Conservation (phyloP, 2,113 vertebrate genomes). For the Caranx melampygus region DNA sequence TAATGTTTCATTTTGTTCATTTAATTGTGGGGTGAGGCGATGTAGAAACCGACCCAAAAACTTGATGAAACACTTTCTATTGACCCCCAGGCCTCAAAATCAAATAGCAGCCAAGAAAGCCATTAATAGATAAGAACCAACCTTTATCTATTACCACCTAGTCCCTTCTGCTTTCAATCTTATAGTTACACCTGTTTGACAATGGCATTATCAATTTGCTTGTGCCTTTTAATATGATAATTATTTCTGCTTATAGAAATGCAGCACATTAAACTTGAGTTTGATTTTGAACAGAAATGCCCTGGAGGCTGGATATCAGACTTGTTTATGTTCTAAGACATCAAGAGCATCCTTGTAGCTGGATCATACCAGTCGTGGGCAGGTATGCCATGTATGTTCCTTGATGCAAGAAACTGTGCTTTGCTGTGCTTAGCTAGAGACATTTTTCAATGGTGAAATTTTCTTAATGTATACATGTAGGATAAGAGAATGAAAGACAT, state of each 20-base stretch:
- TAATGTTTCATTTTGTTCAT: not conserved
- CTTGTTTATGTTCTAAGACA: not conserved
- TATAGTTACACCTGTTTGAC: not conserved
- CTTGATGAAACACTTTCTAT: not conserved
- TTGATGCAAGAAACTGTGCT: not conserved
- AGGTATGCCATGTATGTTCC: not conserved
- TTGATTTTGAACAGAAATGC: not conserved
- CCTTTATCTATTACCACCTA: no score
- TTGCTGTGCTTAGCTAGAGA: not conserved
- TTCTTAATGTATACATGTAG: not conserved
- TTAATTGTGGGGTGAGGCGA: not conserved
- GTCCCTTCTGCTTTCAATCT: not conserved
- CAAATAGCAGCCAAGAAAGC: not conserved
- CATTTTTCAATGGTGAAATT: not conserved
- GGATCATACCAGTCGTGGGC: not conserved
- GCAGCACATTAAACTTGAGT: not conserved
- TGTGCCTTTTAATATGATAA: not conserved
- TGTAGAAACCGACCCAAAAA: not conserved
- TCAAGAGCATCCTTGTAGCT: not conserved
- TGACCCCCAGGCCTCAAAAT: conserved; percentile 1
- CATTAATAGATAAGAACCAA: no score
- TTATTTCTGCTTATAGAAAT: not conserved
- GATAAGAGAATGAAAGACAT: not conserved
- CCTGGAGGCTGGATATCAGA: not conserved
- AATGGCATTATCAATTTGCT: not conserved